Percentiles rank a stretch among this genome's conserved stretches.
phyloP scores from a whole-genome alignment of 1,140 invertebrate species.

The Acyrthosiphon pisum region DNA sequence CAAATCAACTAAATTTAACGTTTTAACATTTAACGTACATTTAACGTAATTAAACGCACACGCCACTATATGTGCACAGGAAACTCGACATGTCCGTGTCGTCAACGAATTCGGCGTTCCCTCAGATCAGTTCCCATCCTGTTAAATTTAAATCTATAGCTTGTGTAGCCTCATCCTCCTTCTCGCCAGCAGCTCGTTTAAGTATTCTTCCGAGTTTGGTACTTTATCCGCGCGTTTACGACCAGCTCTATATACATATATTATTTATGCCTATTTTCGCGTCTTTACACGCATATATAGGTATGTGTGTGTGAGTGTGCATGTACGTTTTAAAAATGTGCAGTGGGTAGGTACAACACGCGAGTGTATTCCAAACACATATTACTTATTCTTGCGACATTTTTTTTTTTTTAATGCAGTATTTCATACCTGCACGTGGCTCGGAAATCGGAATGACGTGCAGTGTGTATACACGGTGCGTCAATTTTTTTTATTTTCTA shows the following conservation, averaged over 20 bases:
- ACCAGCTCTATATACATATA: not conserved
- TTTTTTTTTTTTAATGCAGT: constrained; percentile 40
- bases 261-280: not conserved
- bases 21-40: no score
- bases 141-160: not conserved
- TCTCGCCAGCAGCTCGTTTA: not conserved
- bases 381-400: constrained; percentile 33
- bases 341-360: not conserved
- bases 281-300: not conserved
- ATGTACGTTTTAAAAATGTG: not conserved
- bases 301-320: no score
- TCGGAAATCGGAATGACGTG: not conserved
- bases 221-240: not conserved
- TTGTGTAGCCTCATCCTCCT: not conserved
- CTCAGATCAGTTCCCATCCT: not conserved
- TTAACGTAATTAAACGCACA: not conserved
- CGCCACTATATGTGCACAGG: not conserved
- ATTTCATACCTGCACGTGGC: constrained; percentile 23
- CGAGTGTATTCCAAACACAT: constrained; percentile 1
- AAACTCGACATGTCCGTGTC: not conserved
- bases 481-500: constrained; percentile 5
- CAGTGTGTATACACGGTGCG: not conserved
- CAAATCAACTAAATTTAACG: no score
- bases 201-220: not conserved
- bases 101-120: not conserved